These are phyloP conservation scores for Pipa parva DNA, from an alignment of 2,113 vertebrate genomes.

Conservation along the genomic window DNA sequence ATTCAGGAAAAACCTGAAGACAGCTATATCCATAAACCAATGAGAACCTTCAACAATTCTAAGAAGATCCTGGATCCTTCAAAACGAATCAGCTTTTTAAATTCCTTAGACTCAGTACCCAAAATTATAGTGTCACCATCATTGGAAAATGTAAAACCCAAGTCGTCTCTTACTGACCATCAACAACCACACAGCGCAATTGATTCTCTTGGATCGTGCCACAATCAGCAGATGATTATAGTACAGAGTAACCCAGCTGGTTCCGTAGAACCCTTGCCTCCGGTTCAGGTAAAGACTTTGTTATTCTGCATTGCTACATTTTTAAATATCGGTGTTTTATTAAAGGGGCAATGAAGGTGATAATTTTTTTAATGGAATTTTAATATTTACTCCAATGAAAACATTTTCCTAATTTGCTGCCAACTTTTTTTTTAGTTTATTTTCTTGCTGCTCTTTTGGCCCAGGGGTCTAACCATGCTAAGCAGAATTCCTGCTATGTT, in stretches of 20 bases:
- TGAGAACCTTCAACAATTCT: constrained; percentile 33
- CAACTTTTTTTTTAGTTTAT: too few species aligned
- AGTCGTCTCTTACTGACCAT: background rate
- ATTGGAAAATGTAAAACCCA: background rate
- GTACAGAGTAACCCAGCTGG: background rate
- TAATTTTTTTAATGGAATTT: too few species aligned
- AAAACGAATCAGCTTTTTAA: constrained; percentile 19
- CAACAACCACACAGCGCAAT: background rate
- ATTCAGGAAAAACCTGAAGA: background rate
- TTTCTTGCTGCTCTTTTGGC: too few species aligned
- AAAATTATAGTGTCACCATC: constrained; percentile 11
- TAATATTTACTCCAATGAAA: too few species aligned
- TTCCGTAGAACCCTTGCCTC: background rate
- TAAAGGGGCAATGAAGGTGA: too few species aligned
- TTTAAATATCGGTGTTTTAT: too few species aligned
- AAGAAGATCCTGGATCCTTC: constrained; percentile 13
- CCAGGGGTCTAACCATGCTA: too few species aligned
- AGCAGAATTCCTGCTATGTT: too few species aligned
- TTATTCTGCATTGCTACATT: too few species aligned
- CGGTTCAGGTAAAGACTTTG: constrained; percentile 9
- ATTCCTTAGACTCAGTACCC: background rate
- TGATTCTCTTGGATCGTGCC: background rate
- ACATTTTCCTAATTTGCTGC: too few species aligned
- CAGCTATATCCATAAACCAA: background rate
- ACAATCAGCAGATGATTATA: background rate